A percentile compares a stretch with the other conserved stretches of the same genome.
These are phyloP conservation scores for Hippopotamyrus pictus DNA, from an alignment of 2,797 vertebrate species.

Conservation along the genomic window DNA sequence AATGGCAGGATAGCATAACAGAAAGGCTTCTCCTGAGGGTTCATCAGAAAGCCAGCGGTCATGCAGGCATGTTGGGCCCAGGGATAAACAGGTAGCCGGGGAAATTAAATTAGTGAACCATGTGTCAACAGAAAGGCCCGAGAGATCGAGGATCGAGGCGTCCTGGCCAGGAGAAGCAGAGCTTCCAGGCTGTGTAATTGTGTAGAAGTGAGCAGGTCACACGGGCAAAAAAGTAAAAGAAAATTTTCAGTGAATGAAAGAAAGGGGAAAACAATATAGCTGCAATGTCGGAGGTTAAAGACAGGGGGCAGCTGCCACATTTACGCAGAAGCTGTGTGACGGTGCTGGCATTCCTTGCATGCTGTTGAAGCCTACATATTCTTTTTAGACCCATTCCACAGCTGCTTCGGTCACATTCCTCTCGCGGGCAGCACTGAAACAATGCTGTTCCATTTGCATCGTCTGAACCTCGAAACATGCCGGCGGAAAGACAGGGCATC, in stretches of 20 bases:
- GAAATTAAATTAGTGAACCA: not conserved
- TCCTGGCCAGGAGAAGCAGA: not conserved
- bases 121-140: not conserved
- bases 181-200: not conserved
- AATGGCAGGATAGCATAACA: not conserved
- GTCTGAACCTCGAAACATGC: not conserved
- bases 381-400: not conserved
- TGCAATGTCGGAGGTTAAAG: not conserved
- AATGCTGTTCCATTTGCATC: not conserved
- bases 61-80: not conserved
- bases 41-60: not conserved
- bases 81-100: not conserved
- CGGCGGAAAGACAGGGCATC: not conserved
- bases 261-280: not conserved
- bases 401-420: not conserved
- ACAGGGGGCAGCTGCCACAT: not conserved
- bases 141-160: not conserved
- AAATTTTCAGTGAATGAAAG: not conserved
- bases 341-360: not conserved
- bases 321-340: not conserved
- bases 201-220: not conserved
- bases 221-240: not conserved
- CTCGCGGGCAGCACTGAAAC: not conserved
- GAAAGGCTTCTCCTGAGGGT: not conserved
- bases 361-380: not conserved